Evolutionary conservation across 2,888 invertebrate genomes (phyloP), one percentile per base, ranked within the genome.

Genomic region (Leptopilina myrica): DNA sequence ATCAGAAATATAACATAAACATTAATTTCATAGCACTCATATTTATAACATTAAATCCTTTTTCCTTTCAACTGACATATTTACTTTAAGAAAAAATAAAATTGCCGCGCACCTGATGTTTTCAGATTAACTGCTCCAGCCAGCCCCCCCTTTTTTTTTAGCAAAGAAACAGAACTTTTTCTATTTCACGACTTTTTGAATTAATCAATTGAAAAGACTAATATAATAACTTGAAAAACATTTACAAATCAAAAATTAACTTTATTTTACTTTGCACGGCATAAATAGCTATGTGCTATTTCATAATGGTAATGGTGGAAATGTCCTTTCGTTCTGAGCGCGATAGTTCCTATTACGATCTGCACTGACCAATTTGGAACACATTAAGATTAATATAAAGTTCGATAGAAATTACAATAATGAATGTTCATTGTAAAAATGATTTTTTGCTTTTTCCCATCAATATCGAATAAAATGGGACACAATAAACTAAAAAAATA

Each of bases 241-340:
- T 33, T 9, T 14, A 3, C 9, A 33, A 53, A 33, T 33, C 1
- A 73, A 73, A 33, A 49, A 73, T 56, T n/a, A 53, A 56, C 33
- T 33, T 73, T 73, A 56, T 33, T 73, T 20, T 20, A 11, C 33
- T 73, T n/a, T 33, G 73, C 33, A 73, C 33, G 73, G 56, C 33
- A 26, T 56, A 73, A 56, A 73, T 33, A 73, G 73, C 73, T 73
- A 73, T 40, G 73, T 56, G 20, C 56, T 56, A 73, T 73, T 73
- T 73, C 14, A 73, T 53, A 33, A 56, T 53, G 33, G 56, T 56
- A 56, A 73, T 56, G 73, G 73, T 56, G 73, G 15, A 73, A 73
- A 73, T 73, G 73, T 73, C 73, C 73, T 73, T 73, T 73, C 40
- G n/a, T 33, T 67, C 56, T 73, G 73, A 14, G 33, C 73, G 56